Evolutionary conservation across 2,113 vertebrate species (phyloP).

Genomic region (Patagioenas fasciata): DNA sequence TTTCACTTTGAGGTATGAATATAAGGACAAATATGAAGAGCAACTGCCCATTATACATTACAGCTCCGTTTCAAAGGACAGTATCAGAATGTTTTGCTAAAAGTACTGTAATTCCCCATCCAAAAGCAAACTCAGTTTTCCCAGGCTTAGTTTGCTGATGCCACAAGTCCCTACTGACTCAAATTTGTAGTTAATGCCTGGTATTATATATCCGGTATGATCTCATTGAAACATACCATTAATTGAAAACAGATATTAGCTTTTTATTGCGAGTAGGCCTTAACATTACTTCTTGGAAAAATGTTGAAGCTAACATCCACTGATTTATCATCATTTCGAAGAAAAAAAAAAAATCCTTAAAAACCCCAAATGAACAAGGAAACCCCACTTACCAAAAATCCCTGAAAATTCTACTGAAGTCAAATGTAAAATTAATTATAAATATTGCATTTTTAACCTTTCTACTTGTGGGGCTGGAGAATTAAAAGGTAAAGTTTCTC

Average conservation of each 20-base stretch:
- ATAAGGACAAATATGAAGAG: background rate
- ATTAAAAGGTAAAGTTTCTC: background rate
- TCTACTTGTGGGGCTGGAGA: background rate
- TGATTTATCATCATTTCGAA: background rate
- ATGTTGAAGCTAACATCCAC: background rate
- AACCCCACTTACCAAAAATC: background rate
- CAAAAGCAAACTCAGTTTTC: slow-evolving; percentile 21
- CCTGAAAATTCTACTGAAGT: background rate
- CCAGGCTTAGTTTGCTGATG: background rate
- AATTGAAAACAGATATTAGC: background rate
- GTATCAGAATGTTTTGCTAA: background rate
- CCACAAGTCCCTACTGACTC: background rate
- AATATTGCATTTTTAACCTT: background rate
- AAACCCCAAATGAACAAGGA: background rate
- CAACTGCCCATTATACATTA: background rate
- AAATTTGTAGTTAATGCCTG: background rate
- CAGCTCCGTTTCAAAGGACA: background rate
- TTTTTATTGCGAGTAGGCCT: background rate
- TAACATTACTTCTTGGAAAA: background rate
- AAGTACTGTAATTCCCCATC: background rate
- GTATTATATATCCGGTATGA: background rate
- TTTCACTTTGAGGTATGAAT: background rate
- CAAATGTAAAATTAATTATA: background rate
- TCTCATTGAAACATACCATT: background rate
- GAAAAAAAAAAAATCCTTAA: background rate